These are phyloP conservation scores for Dasyurus viverrinus DNA, from an alignment of 2,113 vertebrate genomes.

Conservation along the genomic window DNA sequence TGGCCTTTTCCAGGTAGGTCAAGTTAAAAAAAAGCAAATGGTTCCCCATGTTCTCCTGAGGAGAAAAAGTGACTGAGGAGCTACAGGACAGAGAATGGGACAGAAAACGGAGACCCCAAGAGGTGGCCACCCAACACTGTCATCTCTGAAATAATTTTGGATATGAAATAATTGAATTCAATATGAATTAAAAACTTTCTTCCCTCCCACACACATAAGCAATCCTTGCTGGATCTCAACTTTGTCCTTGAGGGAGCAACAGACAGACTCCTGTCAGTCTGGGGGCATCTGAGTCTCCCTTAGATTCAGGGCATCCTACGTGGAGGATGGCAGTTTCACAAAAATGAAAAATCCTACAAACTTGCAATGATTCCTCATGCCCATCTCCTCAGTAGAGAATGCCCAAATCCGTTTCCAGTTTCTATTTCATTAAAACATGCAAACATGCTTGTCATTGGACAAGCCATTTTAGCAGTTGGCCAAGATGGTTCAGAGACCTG, in stretches of 20 bases:
- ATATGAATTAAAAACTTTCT: slow-evolving; percentile 81
- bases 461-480: neutral
- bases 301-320: neutral
- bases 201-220: slow-evolving; percentile 35
- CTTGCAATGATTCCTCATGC: neutral
- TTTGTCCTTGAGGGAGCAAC: slow-evolving; percentile 8
- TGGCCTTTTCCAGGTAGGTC: slow-evolving; percentile 55
- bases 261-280: slow-evolving; percentile 53
- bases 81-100: slow-evolving; percentile 36
- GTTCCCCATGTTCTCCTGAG: slow-evolving; percentile 61
- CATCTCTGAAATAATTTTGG: slow-evolving; percentile 62
- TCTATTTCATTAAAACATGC: neutral
- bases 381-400: neutral
- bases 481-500: neutral
- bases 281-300: neutral
- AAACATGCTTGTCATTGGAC: neutral
- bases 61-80: slow-evolving; percentile 60
- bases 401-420: slow-evolving; percentile 1
- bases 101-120: slow-evolving; percentile 70
- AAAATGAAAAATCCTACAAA: neutral
- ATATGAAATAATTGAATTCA: slow-evolving; percentile 81
- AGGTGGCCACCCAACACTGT: slow-evolving; percentile 72
- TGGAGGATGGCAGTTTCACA: neutral
- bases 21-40: slow-evolving; percentile 70
- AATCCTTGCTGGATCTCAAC: slow-evolving; percentile 42